phyloP scores from a whole-genome alignment of 1,140 invertebrate species.

The Zeugodacus cucurbitae region DNA sequence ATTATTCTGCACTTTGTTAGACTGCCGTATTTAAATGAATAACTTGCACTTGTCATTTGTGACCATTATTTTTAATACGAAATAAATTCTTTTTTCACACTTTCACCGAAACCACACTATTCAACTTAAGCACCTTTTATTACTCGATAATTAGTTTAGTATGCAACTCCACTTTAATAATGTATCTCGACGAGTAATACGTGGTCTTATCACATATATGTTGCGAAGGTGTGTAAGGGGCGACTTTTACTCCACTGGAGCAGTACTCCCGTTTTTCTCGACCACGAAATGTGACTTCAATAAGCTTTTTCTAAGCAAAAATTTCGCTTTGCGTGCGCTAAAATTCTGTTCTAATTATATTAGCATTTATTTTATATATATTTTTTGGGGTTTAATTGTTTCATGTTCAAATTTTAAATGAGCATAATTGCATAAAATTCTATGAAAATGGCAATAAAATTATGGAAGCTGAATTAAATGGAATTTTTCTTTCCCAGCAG shows the following conservation, averaged over 20 bases:
- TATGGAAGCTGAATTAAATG: slow-evolving; percentile 27
- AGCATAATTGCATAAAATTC: slow-evolving; percentile 36
- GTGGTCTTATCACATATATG: background rate
- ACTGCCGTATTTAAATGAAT: background rate
- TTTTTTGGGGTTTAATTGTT: slow-evolving; percentile 12
- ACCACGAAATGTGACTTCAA: background rate
- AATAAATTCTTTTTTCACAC: background rate
- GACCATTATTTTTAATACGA: background rate
- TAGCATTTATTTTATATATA: background rate
- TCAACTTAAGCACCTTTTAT: background rate
- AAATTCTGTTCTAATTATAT: background rate
- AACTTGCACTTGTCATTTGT: background rate
- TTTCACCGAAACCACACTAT: background rate
- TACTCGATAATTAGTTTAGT: background rate
- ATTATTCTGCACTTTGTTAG: background rate
- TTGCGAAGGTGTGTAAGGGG: background rate
- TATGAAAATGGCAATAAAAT: slow-evolving; percentile 22
- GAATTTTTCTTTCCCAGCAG: slow-evolving; percentile 27
- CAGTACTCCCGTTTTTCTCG: background rate
- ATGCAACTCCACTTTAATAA: background rate
- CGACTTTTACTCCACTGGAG: background rate
- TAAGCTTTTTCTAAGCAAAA: background rate
- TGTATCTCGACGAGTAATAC: background rate
- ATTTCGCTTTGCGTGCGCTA: background rate
- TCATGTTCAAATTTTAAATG: background rate